Evolutionary conservation across 2,113 vertebrate genomes (phyloP).

Genomic region (Triplophysa siluroides): DNA sequence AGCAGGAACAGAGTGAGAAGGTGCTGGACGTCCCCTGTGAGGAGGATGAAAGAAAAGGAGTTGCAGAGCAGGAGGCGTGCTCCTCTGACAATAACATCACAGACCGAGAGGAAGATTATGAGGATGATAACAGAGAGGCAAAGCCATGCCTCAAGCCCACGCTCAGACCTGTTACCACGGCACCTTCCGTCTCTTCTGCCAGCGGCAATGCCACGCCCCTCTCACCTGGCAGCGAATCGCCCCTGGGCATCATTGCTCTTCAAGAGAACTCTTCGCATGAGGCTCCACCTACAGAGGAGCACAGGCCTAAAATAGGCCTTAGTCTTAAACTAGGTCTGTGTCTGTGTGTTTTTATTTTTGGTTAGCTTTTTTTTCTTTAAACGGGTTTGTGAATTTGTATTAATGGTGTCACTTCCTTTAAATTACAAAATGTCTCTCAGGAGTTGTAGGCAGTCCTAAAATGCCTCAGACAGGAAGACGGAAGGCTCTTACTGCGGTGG

Average conservation of each 20-base stretch:
- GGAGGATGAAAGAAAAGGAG: constrained; percentile 82
- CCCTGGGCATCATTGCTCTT: constrained; percentile 93
- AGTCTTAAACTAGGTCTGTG: constrained; percentile 89
- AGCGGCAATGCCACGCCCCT: constrained; percentile 93
- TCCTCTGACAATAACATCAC: constrained; percentile 33
- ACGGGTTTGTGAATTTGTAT: too few relatives aligned
- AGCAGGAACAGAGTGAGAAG: constrained; percentile 85
- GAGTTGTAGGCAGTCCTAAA: constrained; percentile 89
- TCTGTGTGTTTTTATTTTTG: neutral
- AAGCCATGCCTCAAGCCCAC: constrained; percentile 96
- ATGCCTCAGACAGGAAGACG: constrained; percentile 90
- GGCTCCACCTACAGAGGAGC: constrained; percentile 88
- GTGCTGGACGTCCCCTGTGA: constrained; percentile 73
- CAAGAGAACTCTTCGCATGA: constrained; percentile 96
- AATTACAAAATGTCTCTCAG: constrained; percentile 60
- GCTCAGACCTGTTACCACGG: constrained; percentile 92
- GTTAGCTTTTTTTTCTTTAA: too few relatives aligned
- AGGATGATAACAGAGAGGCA: constrained; percentile 83
- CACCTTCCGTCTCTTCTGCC: constrained; percentile 91
- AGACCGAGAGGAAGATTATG: constrained; percentile 64
- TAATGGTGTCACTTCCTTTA: neutral
- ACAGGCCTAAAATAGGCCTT: constrained; percentile 95
- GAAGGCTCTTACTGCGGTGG: constrained; percentile 89
- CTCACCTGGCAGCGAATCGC: constrained; percentile 92
- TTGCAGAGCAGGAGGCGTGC: constrained; percentile 56